A percentile compares a stretch with the other conserved stretches of the same genome.
phyloP scores from a whole-genome alignment of 2,888 invertebrate genomes.

The Pandemis corylana region DNA sequence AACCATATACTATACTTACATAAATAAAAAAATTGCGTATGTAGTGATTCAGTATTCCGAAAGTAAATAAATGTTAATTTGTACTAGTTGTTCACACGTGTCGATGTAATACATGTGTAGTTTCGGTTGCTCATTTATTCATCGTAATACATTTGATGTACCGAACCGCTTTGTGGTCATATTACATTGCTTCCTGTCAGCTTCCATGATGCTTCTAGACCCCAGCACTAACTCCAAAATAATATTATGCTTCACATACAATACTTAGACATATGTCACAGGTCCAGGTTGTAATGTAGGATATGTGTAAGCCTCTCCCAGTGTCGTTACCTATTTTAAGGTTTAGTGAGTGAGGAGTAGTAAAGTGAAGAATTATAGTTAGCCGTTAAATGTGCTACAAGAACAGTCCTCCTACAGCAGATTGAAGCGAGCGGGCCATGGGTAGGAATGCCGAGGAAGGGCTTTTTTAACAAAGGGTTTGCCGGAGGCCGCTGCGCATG shows the following conservation, averaged over 20 bases:
- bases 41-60: constrained; percentile 36
- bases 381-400: constrained; percentile 79
- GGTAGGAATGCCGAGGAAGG: constrained; percentile 54
- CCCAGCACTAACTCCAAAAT: constrained; percentile 66
- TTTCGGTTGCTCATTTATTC: constrained; percentile 34
- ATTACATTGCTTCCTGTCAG: constrained; percentile 73
- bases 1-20: constrained; percentile 44
- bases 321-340: constrained; percentile 79
- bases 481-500: constrained; percentile 38
- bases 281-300: constrained; percentile 82
- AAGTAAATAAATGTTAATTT: constrained; percentile 18
- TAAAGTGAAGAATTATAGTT: constrained; percentile 62
- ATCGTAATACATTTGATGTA: constrained; percentile 30
- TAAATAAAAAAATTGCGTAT: constrained; percentile 40
- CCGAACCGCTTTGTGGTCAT: constrained; percentile 64
- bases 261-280: constrained; percentile 72
- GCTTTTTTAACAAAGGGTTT: constrained; percentile 61
- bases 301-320: constrained; percentile 74
- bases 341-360: constrained; percentile 68
- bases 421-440: constrained; percentile 64
- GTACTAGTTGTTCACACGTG: constrained; percentile 13
- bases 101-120: constrained; percentile 22
- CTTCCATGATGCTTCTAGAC: constrained; percentile 74
- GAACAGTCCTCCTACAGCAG: constrained; percentile 66
- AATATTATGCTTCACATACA: constrained; percentile 69